A percentile compares a stretch with the other conserved stretches of the same genome.
Conservation (phyloP, 2,888 invertebrate species). For the Dicyrtomina minuta region DNA sequence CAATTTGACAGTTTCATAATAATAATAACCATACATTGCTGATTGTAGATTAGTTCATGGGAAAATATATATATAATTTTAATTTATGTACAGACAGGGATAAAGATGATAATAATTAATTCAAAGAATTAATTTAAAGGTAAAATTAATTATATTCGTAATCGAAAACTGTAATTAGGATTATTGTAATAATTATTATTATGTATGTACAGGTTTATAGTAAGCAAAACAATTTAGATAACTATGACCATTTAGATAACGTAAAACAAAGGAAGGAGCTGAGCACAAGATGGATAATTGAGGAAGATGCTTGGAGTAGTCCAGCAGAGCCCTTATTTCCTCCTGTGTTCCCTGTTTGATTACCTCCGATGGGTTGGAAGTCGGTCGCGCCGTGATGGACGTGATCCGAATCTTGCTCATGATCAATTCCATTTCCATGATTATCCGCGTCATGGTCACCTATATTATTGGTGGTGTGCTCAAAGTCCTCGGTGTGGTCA, state of each 20-base stretch:
- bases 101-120: too few species aligned
- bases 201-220: too few species aligned
- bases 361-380: not conserved
- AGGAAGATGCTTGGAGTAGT: not conserved
- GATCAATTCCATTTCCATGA: conserved; percentile 33
- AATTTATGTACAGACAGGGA: too few species aligned
- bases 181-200: not conserved
- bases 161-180: too few species aligned
- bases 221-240: too few species aligned
- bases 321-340: not conserved
- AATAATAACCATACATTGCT: too few species aligned
- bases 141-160: too few species aligned
- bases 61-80: too few species aligned
- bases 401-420: conserved; percentile 15
- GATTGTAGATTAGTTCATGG: too few species aligned
- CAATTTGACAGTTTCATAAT: too few species aligned
- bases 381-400: conserved; percentile 6
- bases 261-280: not conserved
- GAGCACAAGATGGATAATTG: conserved; percentile 3
- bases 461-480: conserved; percentile 17
- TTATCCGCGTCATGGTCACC: conserved; percentile 9
- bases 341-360: not conserved
- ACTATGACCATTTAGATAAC: not conserved
- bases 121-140: too few species aligned
- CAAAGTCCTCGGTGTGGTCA: not conserved